Base-by-base conservation (phyloP, 2,888 invertebrate species). In the Lepidocyrtinus sp. region DNA sequence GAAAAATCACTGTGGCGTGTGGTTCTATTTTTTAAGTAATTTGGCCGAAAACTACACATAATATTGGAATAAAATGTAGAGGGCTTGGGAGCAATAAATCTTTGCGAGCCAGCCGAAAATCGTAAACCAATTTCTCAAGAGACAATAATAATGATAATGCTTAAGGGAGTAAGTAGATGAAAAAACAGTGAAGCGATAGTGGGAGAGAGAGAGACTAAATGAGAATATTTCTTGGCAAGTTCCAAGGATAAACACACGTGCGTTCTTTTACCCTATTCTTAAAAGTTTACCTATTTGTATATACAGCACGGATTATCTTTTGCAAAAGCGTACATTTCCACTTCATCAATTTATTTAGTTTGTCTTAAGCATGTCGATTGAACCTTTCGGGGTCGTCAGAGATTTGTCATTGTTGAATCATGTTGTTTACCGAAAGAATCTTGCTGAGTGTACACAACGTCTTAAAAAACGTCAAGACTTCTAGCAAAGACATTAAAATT, bases 61-160 rank as follows among this genome's bases (percentile, higher is more conserved):
- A 50, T 50, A 15, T 21, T 67, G 61, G 72, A 77, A 77, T 72
- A 77, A 77, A 77, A 77, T 67, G 67, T 67, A 62, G 72, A 77
- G 72, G 72, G 77, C 77, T 77, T 77, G 77, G 77, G 68, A 82
- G 74, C 74, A 19, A 82, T 82, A 82, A 82, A 82, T 82, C 82
- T 82, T 21, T n/a, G 17, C 45, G 59, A 73, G 73, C 67, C 77
- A 82, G 73, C 74, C 74, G 59, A 76, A 50, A 76, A 82, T 82
- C 77, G 82, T 77, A 71, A 74, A 74, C 70, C 77, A 77, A 81
- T 82, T 72, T 82, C 80, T 78, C 75, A 25, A 72, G 83, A 83
- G 77, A 83, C 80, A 83, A 50, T 50, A 50, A 50, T 50, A 50
- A 50, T 50, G 50, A 50, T 50, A 50, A 50, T 50, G 50, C 50